A percentile compares a stretch with the other conserved stretches of the same genome.
These are phyloP conservation scores for Lasioglossum vierecki DNA, from an alignment of 2,888 invertebrate species.

Conservation along the genomic window DNA sequence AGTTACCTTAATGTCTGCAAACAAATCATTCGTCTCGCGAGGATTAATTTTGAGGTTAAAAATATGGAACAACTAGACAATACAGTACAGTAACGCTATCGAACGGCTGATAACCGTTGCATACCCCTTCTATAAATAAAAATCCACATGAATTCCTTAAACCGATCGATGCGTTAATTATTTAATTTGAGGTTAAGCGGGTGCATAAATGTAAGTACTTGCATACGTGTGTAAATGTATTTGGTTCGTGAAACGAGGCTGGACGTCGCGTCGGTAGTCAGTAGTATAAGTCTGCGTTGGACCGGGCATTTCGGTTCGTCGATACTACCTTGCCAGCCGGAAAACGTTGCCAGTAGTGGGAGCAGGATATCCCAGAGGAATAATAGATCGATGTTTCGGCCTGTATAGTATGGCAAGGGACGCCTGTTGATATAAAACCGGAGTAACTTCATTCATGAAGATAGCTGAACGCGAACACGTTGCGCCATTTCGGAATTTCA, in stretches of 20 bases:
- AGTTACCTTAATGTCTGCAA: too few relatives aligned
- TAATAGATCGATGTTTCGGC: constrained; percentile 73
- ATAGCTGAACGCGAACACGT: constrained; percentile 34
- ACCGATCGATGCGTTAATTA: neutral
- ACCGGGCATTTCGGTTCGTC: constrained; percentile 24
- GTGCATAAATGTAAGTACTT: neutral
- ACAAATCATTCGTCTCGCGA: too few relatives aligned
- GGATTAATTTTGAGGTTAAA: neutral
- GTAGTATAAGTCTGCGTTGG: neutral
- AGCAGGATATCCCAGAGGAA: constrained; percentile 61
- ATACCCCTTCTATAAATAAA: neutral
- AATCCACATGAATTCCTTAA: neutral
- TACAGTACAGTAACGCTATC: neutral
- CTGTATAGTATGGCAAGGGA: constrained; percentile 75
- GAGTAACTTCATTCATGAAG: constrained; percentile 77
- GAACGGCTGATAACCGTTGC: neutral
- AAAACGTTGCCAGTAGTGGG: constrained; percentile 44
- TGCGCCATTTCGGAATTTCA: neutral
- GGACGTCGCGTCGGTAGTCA: neutral
- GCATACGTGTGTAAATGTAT: neutral
- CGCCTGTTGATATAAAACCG: constrained; percentile 77
- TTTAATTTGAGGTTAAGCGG: neutral
- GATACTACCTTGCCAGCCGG: constrained; percentile 47
- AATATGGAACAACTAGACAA: neutral
- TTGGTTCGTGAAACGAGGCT: neutral